phyloP scores from a whole-genome alignment of 2,888 invertebrate species.

The Eristalis pertinax region DNA sequence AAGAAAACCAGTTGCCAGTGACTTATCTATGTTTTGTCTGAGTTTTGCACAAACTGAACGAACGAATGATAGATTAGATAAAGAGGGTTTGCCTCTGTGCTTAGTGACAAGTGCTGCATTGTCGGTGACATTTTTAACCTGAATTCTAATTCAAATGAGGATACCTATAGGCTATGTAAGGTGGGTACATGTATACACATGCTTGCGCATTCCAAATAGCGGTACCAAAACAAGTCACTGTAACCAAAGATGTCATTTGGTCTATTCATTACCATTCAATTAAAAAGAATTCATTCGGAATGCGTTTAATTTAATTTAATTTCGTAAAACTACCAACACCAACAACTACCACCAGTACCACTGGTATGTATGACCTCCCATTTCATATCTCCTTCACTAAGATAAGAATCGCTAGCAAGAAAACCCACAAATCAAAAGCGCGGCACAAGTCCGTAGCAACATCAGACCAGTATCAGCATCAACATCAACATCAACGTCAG shows the following conservation, averaged over 20 bases:
- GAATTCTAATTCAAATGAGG: background rate
- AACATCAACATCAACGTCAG: constrained; percentile 21
- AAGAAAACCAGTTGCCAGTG: background rate
- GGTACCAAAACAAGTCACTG: background rate
- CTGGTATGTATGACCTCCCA: constrained; percentile 16
- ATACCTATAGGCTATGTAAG: background rate
- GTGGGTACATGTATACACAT: background rate
- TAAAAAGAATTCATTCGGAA: constrained; percentile 60
- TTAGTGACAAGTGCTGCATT: background rate
- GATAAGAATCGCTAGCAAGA: constrained; percentile 67
- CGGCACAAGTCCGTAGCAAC: background rate
- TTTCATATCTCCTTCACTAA: constrained; percentile 58
- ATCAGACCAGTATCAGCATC: constrained; percentile 2
- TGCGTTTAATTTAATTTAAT: constrained; percentile 58
- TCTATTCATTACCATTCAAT: constrained; percentile 51
- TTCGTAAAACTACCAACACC: constrained; percentile 45
- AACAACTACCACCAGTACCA: background rate
- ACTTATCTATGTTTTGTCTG: background rate
- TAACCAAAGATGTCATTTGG: background rate
- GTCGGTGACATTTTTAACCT: background rate
- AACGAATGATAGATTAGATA: background rate
- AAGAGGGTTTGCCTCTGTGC: background rate
- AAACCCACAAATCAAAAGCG: constrained; percentile 68
- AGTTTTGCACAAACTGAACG: background rate
- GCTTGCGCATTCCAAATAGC: background rate